phyloP scores from a whole-genome alignment of 2,113 vertebrate species.

The Anolis carolinensis region DNA sequence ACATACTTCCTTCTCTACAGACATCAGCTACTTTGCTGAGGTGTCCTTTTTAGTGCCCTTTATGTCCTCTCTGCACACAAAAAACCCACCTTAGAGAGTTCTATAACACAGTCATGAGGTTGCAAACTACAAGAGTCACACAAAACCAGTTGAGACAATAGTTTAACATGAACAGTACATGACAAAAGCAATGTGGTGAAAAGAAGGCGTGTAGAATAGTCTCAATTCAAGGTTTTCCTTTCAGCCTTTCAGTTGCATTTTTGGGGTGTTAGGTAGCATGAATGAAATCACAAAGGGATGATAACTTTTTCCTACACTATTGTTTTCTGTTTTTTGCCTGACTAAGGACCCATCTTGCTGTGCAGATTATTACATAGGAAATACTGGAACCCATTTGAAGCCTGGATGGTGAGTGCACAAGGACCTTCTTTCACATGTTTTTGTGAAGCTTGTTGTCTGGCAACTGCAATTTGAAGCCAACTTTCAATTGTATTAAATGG shows the following conservation, averaged over 20 bases:
- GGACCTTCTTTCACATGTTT: too few relatives aligned
- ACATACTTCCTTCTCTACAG: not conserved
- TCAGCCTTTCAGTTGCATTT: not conserved
- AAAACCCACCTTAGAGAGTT: not conserved
- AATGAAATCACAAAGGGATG: not conserved
- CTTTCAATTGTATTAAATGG: too few relatives aligned
- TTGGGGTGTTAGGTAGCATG: accelerated
- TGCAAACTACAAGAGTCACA: not conserved
- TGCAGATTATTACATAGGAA: too few relatives aligned
- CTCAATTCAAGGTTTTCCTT: not conserved
- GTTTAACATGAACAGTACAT: not conserved
- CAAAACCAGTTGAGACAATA: not conserved
- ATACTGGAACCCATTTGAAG: too few relatives aligned
- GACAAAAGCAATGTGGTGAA: not conserved
- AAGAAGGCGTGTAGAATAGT: not conserved
- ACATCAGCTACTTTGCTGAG: not conserved
- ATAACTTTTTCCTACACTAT: not conserved
- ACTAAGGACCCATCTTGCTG: not conserved
- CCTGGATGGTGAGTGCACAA: too few relatives aligned
- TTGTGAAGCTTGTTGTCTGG: too few relatives aligned
- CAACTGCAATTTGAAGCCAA: too few relatives aligned
- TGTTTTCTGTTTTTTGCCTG: not conserved
- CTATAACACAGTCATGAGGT: not conserved
- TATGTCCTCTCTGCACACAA: not conserved
- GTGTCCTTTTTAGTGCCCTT: not conserved